Base-by-base conservation (phyloP, 2,888 invertebrate species). In the Eristalis pertinax region DNA sequence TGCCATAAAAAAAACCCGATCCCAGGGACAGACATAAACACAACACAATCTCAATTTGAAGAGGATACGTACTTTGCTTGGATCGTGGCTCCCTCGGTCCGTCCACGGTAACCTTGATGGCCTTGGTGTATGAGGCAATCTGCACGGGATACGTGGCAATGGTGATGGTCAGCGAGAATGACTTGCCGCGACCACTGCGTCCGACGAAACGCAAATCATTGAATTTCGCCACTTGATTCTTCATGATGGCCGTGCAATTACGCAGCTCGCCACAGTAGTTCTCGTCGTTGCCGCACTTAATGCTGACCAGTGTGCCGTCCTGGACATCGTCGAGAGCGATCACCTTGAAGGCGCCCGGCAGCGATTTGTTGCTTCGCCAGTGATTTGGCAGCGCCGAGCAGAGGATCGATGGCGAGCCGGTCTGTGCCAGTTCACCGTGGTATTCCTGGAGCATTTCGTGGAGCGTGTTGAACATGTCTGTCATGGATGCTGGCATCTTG, bases 91-190 rank as follows among this genome's bases (percentile, higher is more conserved):
- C 99, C 91, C 99, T 94, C 0, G 99, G 99, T 90, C 99, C 99
- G 92, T 99, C 99, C 41, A 99, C 99, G 26, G 99, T 99, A 78
- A 99, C 99, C 95, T 99, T 99, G 93, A 99, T 99, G 74, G 99
- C 99, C 93, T 99, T 99, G 90, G 94, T 96, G 93, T 99, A 99
- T 4, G 98, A 97, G 69, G 99, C 98, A 35, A 99, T 96, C 94
- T 99, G 99, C 89, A 95, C 91, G 11, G 95, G 95, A 89, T 95
- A 95, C 4, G 96, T 92, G 56, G 91, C 92, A 91, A 99, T 97
- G 90, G 97, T 97, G 92, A 99, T 99, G 89, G 98, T 98, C 90
- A 99, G 93, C 11, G 98, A 97, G 93, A 99, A 99, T 60, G 97
- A 97, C 93, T 99, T 99, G 72, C 99, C 99, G 92, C 99, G 94